Evolutionary conservation across 2,113 vertebrate genomes (phyloP).

Genomic region (Ochotona princeps): DNA sequence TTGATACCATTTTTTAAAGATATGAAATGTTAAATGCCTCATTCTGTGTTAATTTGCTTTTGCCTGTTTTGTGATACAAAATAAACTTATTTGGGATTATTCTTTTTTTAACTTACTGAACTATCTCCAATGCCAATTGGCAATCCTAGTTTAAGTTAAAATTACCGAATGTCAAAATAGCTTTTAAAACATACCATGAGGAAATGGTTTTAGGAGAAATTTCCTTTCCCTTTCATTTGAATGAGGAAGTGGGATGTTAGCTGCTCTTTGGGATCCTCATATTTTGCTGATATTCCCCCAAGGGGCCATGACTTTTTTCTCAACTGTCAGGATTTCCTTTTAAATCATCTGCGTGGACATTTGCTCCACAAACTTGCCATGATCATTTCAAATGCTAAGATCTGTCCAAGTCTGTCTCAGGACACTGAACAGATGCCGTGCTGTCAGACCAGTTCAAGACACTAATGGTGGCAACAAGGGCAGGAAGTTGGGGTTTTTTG

Average conservation of each 20-base stretch:
- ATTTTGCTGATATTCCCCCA: not conserved
- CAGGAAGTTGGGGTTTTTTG: not conserved
- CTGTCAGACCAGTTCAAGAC: not conserved
- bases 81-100: conserved; percentile 64
- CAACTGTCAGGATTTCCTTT: not conserved
- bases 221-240: not conserved
- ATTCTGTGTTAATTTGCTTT: conserved; percentile 47
- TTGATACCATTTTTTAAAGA: not conserved
- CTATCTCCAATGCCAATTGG: not conserved
- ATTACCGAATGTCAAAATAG: not conserved
- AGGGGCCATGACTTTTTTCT: not conserved
- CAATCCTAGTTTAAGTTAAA: not conserved
- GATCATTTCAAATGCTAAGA: not conserved
- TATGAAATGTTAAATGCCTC: not conserved
- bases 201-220: not conserved
- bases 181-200: not conserved
- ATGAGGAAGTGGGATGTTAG: not conserved
- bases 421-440: not conserved
- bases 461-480: not conserved
- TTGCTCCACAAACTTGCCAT: rapidly evolving
- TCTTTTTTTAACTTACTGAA: not conserved
- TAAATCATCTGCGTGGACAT: not conserved
- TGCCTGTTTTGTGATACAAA: conserved; percentile 63
- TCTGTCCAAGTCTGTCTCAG: not conserved
- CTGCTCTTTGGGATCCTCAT: not conserved